Evolutionary conservation across 2,888 invertebrate species (phyloP), one percentile per base, ranked within the genome.

Genomic region (Griposia aprilina): DNA sequence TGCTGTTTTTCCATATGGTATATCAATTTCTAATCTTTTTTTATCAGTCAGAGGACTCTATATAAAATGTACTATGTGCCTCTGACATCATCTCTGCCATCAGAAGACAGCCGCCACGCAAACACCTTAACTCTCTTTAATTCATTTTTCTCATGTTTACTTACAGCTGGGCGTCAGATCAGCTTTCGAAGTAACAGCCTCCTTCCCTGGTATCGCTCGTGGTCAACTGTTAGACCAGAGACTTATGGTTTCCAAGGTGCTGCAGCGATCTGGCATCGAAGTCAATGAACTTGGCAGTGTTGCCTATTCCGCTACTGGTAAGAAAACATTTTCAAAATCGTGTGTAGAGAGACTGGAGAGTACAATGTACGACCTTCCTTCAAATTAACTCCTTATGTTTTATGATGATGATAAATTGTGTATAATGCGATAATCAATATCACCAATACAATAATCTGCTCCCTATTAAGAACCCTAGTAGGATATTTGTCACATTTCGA

Each of bases 261-360:
- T 98, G 71, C 98, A 98, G 93, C 97, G 98, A 89, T 97, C 98
- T 66, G 98, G 98, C 36, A 98, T 98, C 57, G 98, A 98, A 90
- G 97, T 98, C 68, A 98, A 98, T 87, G 98, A 98, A 92, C 95
- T 97, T 67, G 98, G 98, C 80, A 98, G 98, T 63, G 96, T 97
- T 0, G 98, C 98, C 0, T 98, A 97, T 91, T 97, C 98, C 0
- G 98, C 98, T 17, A 98, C 98, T 90, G 97, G 98, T 98, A 93
- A 83, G 90, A 90, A 15, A 17, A 45, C 0, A 41, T 11, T 26
- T 26, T 26, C 1, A 26, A 48, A 50, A 26, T 4, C 2, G 8
- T 63, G n/a, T 65, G 17, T 62, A 36, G 20, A 26, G 36, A 17
- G 65, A 23, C 36, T 17, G 4, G n/a, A 23, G 23, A 23, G 10